Percentiles rank a stretch among this genome's conserved stretches.
Evolutionary conservation across 2,888 invertebrate genomes (phyloP).

Genomic region (Nomada goodeniana): DNA sequence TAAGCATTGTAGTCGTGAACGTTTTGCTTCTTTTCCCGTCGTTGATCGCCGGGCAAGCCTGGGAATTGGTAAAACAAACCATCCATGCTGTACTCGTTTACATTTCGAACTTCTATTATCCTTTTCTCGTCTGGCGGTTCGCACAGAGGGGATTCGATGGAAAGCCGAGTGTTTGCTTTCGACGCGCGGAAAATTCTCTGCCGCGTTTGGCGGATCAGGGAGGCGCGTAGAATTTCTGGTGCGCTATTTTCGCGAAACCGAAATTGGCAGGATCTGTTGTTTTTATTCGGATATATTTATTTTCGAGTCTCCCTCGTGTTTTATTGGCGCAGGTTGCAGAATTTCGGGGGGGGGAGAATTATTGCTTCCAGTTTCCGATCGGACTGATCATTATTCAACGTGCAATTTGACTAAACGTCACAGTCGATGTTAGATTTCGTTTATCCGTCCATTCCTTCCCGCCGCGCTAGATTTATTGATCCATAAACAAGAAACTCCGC

Average conservation of each 20-base stretch:
- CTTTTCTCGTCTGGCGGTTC: neutral
- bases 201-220: too few species aligned
- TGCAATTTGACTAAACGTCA: conserved; percentile 52
- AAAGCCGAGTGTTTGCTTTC: too few species aligned
- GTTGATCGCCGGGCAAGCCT: neutral
- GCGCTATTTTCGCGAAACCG: too few species aligned
- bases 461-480: conserved; percentile 57
- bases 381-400: conserved; percentile 7
- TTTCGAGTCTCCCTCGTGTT: too few species aligned
- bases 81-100: neutral
- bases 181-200: neutral
- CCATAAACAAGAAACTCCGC: conserved; percentile 54
- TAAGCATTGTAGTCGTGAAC: conserved; percentile 40
- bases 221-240: too few species aligned
- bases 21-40: conserved; percentile 14
- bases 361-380: conserved; percentile 6
- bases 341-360: too few species aligned
- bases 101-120: neutral
- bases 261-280: too few species aligned
- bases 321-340: too few species aligned
- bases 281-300: too few species aligned
- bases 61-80: conserved; percentile 30
- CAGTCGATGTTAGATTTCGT: conserved; percentile 47
- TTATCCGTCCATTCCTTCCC: conserved; percentile 32
- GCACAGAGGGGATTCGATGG: too few species aligned